These are phyloP conservation scores for Lasioglossum marginatum DNA, from an alignment of 2,888 invertebrate species.

Conservation along the genomic window DNA sequence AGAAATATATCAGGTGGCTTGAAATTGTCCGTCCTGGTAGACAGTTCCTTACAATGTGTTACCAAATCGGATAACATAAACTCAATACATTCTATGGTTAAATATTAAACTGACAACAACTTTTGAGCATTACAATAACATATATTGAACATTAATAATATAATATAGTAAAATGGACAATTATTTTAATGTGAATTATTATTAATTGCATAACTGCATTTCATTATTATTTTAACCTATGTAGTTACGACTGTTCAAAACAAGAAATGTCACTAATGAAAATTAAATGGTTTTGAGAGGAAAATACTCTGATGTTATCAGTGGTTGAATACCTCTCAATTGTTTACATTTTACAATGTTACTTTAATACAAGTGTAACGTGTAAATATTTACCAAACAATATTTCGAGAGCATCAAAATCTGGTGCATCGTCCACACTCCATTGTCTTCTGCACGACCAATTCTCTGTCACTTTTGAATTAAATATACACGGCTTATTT, in stretches of 20 bases:
- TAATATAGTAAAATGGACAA: background rate
- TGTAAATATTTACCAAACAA: conserved; percentile 75
- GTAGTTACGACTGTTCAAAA: background rate
- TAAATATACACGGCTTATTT: conserved; percentile 90
- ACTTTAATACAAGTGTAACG: background rate
- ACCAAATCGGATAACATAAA: background rate
- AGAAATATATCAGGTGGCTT: conserved; percentile 1
- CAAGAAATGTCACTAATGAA: background rate
- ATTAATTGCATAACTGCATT: background rate
- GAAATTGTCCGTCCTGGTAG: background rate
- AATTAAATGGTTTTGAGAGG: background rate
- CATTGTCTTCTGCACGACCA: conserved; percentile 90
- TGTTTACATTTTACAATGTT: background rate
- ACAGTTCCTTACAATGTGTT: background rate
- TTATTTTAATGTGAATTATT: background rate
- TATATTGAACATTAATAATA: background rate
- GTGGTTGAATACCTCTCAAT: background rate
- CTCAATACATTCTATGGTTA: background rate
- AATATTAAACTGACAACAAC: background rate
- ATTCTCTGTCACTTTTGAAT: conserved; percentile 86
- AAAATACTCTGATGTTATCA: background rate
- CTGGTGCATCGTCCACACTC: conserved; percentile 86
- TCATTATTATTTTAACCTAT: background rate
- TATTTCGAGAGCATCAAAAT: conserved; percentile 87
- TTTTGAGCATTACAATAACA: background rate